These are phyloP conservation scores for Papilio helenus DNA, from an alignment of 1,140 invertebrate genomes.

Conservation along the genomic window DNA sequence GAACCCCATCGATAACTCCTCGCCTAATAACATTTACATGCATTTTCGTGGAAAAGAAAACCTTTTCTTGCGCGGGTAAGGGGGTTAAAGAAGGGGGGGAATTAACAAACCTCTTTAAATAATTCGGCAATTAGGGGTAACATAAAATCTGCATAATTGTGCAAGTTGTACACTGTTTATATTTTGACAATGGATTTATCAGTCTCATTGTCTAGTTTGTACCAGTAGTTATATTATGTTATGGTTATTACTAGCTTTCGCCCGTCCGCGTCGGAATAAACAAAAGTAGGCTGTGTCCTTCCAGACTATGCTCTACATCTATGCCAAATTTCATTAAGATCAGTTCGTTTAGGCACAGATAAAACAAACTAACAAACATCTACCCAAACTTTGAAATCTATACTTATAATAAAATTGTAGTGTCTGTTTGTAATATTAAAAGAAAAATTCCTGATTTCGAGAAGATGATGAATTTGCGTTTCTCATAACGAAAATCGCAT, in stretches of 20 bases:
- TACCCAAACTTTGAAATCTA: too few relatives aligned
- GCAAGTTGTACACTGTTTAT: constrained; percentile 78
- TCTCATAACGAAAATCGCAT: too few relatives aligned
- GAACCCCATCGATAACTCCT: constrained; percentile 71
- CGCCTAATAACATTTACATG: constrained; percentile 75
- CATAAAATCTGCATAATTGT: constrained; percentile 82
- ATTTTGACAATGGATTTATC: constrained; percentile 75
- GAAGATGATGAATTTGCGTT: too few relatives aligned
- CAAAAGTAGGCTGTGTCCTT: too few relatives aligned
- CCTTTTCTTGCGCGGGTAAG: constrained; percentile 57
- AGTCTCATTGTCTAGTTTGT: constrained; percentile 28
- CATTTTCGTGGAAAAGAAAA: constrained; percentile 72
- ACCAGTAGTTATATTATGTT: not conserved
- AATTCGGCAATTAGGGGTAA: constrained; percentile 81
- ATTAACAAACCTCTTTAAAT: constrained; percentile 81
- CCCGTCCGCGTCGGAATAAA: too few relatives aligned
- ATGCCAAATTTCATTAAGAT: too few relatives aligned
- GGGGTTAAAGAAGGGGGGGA: constrained; percentile 58
- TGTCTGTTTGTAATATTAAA: too few relatives aligned
- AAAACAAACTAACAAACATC: too few relatives aligned
- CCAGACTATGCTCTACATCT: too few relatives aligned
- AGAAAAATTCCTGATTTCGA: too few relatives aligned
- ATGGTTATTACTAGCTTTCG: not conserved
- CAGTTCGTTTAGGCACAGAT: too few relatives aligned
- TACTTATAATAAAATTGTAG: too few relatives aligned